These are phyloP conservation scores for Netelia virgata DNA, from an alignment of 2,888 invertebrate genomes.

Conservation along the genomic window DNA sequence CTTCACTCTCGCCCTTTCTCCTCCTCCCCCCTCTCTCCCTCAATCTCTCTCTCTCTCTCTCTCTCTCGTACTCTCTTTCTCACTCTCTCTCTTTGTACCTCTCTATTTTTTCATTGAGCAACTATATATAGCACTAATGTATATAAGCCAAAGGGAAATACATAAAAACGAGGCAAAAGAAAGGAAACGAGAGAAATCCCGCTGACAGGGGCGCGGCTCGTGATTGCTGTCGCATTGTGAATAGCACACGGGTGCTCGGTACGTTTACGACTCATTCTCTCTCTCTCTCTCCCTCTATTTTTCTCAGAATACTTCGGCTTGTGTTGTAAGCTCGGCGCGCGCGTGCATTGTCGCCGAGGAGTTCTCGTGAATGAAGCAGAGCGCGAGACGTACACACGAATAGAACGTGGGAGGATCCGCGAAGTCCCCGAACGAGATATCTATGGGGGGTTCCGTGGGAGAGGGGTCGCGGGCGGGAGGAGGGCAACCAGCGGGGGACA, in stretches of 20 bases:
- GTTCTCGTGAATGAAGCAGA: constrained; percentile 58
- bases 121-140: constrained; percentile 46
- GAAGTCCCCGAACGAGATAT: constrained; percentile 39
- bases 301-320: constrained; percentile 39
- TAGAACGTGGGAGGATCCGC: constrained; percentile 75
- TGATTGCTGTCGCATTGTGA: constrained; percentile 85
- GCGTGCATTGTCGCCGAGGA: constrained; percentile 68
- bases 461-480: constrained; percentile 74
- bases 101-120: constrained; percentile 53
- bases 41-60: no score
- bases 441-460: constrained; percentile 37
- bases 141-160: constrained; percentile 59
- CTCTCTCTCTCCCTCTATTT: constrained; percentile 16
- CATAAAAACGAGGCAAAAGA: constrained; percentile 66
- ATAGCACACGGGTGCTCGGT: constrained; percentile 73
- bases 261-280: constrained; percentile 67
- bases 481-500: constrained; percentile 72
- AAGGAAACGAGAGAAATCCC: constrained; percentile 75
- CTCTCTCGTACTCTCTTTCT: constrained; percentile 52
- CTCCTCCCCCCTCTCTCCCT: constrained; percentile 33
- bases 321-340: constrained; percentile 45
- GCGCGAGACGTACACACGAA: constrained; percentile 52
- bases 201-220: constrained; percentile 83
- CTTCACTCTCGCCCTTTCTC: no score
- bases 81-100: constrained; percentile 29